Evolutionary conservation across 2,888 invertebrate species (phyloP).

Genomic region (Nephrotoma appendiculata): DNA sequence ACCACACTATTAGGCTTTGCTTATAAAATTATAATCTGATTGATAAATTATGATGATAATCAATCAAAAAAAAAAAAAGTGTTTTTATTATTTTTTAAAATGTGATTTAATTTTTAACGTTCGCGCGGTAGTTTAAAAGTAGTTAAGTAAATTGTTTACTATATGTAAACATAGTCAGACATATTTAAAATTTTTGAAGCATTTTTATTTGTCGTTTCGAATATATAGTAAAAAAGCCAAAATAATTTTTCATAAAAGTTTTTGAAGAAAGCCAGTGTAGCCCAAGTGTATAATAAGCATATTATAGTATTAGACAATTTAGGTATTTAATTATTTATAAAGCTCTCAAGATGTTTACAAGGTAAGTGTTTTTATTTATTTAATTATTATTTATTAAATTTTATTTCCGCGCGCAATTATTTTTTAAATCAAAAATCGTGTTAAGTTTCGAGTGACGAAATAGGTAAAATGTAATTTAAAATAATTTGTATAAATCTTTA

Average conservation of each 20-base stretch:
- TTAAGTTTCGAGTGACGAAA: not conserved
- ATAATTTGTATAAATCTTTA: not conserved
- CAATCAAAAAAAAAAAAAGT: not conserved
- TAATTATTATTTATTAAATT: not conserved
- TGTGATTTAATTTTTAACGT: not conserved
- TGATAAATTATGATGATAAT: not conserved
- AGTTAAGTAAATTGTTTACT: not conserved
- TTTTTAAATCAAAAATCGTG: not conserved
- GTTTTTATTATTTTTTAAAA: not conserved
- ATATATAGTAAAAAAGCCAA: not conserved
- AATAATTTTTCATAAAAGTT: not conserved
- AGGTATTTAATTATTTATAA: not conserved
- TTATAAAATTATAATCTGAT: not conserved
- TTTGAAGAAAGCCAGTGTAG: not conserved
- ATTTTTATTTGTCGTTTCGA: not conserved
- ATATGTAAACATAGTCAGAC: not conserved
- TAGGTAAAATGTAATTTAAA: not conserved
- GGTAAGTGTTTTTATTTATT: not conserved
- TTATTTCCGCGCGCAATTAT: not conserved
- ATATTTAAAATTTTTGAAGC: not conserved
- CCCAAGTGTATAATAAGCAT: not conserved
- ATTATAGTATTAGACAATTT: not conserved
- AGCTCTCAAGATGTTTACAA: not conserved
- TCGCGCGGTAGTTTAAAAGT: not conserved
- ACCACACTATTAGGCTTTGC: not conserved